phyloP scores from a whole-genome alignment of 2,888 invertebrate species.

The Lathronympha strigana region DNA sequence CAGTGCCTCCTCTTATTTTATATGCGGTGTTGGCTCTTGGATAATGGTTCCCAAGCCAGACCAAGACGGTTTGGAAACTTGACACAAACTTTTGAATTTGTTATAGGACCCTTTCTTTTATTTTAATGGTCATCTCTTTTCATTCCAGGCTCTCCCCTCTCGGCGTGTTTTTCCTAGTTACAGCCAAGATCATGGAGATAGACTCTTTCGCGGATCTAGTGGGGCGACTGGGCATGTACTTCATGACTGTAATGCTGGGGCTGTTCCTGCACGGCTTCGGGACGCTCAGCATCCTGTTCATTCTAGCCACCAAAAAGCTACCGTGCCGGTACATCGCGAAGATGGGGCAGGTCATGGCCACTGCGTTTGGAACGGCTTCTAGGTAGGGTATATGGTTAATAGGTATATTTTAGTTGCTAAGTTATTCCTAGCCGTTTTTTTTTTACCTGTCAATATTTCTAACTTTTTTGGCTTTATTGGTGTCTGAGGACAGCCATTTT shows the following conservation, averaged over 20 bases:
- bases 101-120: too few species aligned
- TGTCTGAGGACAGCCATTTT: too few species aligned
- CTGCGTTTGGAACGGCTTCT: conserved; percentile 98
- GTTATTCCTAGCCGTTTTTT: too few species aligned
- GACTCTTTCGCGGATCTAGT: conserved; percentile 92
- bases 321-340: conserved; percentile 92
- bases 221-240: conserved; percentile 96
- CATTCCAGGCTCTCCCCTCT: conserved; percentile 93
- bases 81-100: too few species aligned
- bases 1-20: too few species aligned
- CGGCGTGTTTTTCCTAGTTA: conserved; percentile 94
- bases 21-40: too few species aligned
- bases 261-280: conserved; percentile 96
- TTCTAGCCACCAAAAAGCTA: conserved; percentile 90
- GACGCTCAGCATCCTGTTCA: conserved; percentile 94
- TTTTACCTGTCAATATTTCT: too few species aligned
- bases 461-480: too few species aligned
- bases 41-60: too few species aligned
- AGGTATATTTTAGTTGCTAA: too few species aligned
- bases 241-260: conserved; percentile 96
- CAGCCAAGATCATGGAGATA: conserved; percentile 96
- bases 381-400: conserved; percentile 85
- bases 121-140: too few species aligned
- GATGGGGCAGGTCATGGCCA: conserved; percentile 96
- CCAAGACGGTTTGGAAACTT: too few species aligned